Conservation (phyloP, 1,140 invertebrate genomes). For the Catajapyx aquilonaris region DNA sequence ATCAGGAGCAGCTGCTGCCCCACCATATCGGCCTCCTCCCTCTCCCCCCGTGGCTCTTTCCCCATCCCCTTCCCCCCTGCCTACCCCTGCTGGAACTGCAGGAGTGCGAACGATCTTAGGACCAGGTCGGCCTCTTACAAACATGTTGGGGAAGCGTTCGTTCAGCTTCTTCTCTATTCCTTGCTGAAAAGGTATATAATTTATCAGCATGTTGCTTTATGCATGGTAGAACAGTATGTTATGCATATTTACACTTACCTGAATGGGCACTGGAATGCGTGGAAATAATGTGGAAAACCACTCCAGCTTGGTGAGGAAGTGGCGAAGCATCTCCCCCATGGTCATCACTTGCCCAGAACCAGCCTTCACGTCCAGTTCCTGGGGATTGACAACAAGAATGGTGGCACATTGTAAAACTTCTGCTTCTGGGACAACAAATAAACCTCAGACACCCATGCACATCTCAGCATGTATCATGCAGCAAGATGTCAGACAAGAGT, state of each 20-base stretch:
- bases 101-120: no score
- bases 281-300: constrained; percentile 98
- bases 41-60: background rate
- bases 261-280: constrained; percentile 96
- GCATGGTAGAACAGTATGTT: no score
- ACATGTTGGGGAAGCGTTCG: constrained; percentile 25
- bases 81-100: no score
- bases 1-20: no score
- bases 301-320: constrained; percentile 88
- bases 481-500: no score
- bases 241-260: constrained; percentile 46
- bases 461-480: no score
- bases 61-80: background rate
- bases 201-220: no score
- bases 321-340: constrained; percentile 81
- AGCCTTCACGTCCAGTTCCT: constrained; percentile 90
- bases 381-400: constrained; percentile 9
- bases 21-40: background rate
- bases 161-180: constrained; percentile 53
- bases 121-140: no score
- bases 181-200: constrained; percentile 24
- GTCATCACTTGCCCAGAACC: constrained; percentile 86
- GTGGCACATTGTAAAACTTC: no score
- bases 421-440: no score
- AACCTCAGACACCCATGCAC: no score